Evolutionary conservation across 2,113 vertebrate species (phyloP), one percentile per base, ranked within the genome.

Genomic region (Cavia porcellus): DNA sequence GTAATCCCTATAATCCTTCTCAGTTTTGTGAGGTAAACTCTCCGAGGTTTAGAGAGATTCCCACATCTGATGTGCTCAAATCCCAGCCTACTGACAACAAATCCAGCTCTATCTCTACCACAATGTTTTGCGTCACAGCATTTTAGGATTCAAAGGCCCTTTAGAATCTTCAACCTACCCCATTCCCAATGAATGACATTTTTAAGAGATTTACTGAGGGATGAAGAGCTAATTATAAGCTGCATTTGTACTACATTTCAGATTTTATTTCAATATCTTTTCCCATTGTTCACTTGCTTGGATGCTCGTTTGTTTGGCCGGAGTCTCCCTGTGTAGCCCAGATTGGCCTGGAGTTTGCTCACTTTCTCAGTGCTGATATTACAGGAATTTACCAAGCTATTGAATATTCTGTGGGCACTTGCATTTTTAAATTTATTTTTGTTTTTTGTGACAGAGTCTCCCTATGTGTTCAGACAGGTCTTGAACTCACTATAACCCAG

Each of bases 121-220:
- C 59, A 70, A 64, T 59, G 32, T 62, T 61, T 89, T 89, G 72
- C 75, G 24, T 85, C 28, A 91, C 38, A 89, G 68, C 75, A 81
- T 72, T 89, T 95, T 94, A 96, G 70, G 89, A 94, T 62, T 89
- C 47, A 89, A 89, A 96, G 61, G 5, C 52, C 94, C 59, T 86
- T 96, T 87, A 55, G 66, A 95, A 92, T 93, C 11, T 32, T 92
- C 17, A 47, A 8, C 19, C 14, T 79, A 87, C 4, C 92, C 11
- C 59, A n/a, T 32, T 8, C 55, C 81, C 57, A 47, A 15, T 32
- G 64, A 82, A 24, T 82, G 52, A 57, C 38, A 52, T 24, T 68
- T 86, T 84, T 90, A 86, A 96, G 80, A 89, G 47, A 88, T 61
- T 92, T 95, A 77, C 28, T 6, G 57, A 84, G 13, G 38, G 38